Percentiles rank a stretch among this genome's conserved stretches.
Evolutionary conservation across 2,888 invertebrate genomes (phyloP).

Genomic region (Cotesia congregata): DNA sequence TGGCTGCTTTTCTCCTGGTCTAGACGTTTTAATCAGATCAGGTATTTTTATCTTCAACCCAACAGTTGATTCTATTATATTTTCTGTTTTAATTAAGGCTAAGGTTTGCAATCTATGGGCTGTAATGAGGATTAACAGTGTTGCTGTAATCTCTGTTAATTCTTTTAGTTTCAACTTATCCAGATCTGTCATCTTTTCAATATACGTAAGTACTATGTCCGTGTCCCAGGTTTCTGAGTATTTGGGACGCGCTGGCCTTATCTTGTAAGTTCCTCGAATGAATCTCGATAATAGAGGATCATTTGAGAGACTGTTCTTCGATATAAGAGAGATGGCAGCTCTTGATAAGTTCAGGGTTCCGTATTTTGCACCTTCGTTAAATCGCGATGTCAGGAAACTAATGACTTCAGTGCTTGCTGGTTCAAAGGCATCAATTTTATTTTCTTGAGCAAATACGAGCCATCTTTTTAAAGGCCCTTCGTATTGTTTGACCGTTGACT

Average conservation of each 20-base stretch:
- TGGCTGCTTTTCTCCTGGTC: conserved; percentile 32
- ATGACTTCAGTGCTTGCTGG: conserved; percentile 25
- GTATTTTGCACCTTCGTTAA: conserved; percentile 41
- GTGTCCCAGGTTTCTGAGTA: conserved; percentile 57
- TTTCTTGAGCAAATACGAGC: conserved; percentile 43
- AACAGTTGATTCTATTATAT: conserved; percentile 30
- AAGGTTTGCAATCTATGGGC: conserved; percentile 42
- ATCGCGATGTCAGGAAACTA: conserved; percentile 20
- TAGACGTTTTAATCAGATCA: conserved; percentile 35
- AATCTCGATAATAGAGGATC: conserved; percentile 47
- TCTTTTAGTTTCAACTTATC: conserved; percentile 26
- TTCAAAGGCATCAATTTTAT: conserved; percentile 3
- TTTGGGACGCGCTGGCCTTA: conserved; percentile 44
- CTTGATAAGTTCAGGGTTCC: conserved; percentile 52
- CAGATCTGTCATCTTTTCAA: conserved; percentile 23
- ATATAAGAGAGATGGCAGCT: conserved; percentile 51
- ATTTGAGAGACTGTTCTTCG: conserved; percentile 43
- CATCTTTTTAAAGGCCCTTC: conserved; percentile 45
- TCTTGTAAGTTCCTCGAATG: conserved; percentile 49
- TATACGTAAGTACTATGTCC: conserved; percentile 14
- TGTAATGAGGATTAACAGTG: conserved; percentile 35
- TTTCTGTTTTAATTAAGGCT: conserved; percentile 36
- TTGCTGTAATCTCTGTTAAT: conserved; percentile 37
- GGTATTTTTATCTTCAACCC: conserved; percentile 41
- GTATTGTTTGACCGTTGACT: conserved; percentile 48